A percentile compares a stretch with the other conserved stretches of the same genome.
Evolutionary conservation across 2,797 vertebrate species (phyloP).

Genomic region (Garrulus glandarius): DNA sequence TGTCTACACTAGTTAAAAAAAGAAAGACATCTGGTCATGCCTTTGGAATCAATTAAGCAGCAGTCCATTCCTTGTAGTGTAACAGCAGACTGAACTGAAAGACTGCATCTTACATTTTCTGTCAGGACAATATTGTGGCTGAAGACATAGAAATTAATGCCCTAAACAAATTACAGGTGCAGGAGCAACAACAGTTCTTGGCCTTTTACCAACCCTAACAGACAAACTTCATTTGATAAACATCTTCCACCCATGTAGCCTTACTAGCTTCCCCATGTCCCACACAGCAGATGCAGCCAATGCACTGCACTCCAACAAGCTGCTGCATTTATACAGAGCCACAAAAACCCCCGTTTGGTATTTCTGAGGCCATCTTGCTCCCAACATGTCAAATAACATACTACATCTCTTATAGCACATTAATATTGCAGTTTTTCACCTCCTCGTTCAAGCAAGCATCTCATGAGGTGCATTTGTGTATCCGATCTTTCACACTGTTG

Average conservation of each 20-base stretch:
- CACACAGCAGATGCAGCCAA: not conserved
- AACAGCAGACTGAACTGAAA: not conserved
- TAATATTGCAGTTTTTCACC: conserved; percentile 56
- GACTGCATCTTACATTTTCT: not conserved
- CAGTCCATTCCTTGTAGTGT: not conserved
- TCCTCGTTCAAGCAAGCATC: conserved; percentile 71
- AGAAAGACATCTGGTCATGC: not conserved
- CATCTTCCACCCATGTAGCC: not conserved
- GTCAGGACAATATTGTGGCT: not conserved
- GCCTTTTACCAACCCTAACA: not conserved
- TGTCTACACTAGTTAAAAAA: not conserved
- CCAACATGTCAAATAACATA: not conserved
- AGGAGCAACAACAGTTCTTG: not conserved
- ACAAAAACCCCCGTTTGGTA: not conserved
- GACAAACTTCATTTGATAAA: not conserved
- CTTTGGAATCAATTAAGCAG: not conserved
- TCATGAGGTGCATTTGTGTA: conserved; percentile 56
- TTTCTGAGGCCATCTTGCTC: not conserved
- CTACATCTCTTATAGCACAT: not conserved
- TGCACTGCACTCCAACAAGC: not conserved
- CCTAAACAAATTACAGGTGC: not conserved
- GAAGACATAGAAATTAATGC: not conserved
- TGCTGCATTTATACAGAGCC: not conserved
- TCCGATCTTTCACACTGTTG: conserved; percentile 40
- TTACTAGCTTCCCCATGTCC: not conserved